These are phyloP conservation scores for Otis tarda DNA, from an alignment of 2,113 vertebrate species.

Conservation along the genomic window DNA sequence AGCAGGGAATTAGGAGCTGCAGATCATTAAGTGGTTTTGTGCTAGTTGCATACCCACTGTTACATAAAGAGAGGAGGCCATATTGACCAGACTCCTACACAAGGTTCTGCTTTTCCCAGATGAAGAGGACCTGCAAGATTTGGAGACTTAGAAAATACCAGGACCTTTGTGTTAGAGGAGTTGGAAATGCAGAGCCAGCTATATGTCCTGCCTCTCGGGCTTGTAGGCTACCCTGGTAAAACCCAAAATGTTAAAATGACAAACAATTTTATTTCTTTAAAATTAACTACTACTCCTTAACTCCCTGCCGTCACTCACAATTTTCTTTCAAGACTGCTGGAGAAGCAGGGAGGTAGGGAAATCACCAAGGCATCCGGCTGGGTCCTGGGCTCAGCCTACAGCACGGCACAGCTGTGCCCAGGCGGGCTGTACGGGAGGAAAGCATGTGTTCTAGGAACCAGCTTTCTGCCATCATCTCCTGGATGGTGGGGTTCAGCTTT, in stretches of 20 bases:
- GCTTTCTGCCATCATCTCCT: neutral
- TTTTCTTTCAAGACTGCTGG: neutral
- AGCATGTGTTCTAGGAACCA: neutral
- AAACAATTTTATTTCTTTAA: neutral
- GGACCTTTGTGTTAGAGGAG: neutral
- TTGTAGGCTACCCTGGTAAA: neutral
- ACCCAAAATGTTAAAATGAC: neutral
- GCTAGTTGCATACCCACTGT: neutral
- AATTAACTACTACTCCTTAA: neutral
- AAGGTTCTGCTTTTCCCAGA: neutral
- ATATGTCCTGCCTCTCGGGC: neutral
- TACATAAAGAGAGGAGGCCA: neutral
- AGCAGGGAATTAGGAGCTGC: neutral
- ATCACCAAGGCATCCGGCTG: neutral
- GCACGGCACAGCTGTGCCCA: neutral
- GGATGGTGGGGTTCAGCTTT: neutral
- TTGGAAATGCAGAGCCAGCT: neutral
- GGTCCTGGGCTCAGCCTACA: neutral
- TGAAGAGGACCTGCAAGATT: rapidly evolving
- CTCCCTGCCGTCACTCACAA: neutral
- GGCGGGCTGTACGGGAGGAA: neutral
- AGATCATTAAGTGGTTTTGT: neutral
- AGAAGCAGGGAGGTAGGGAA: neutral
- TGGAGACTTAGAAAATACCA: neutral
- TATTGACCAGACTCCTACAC: neutral